Conservation (phyloP, 2,113 vertebrate species). For the Dendrocopos noguchii region DNA sequence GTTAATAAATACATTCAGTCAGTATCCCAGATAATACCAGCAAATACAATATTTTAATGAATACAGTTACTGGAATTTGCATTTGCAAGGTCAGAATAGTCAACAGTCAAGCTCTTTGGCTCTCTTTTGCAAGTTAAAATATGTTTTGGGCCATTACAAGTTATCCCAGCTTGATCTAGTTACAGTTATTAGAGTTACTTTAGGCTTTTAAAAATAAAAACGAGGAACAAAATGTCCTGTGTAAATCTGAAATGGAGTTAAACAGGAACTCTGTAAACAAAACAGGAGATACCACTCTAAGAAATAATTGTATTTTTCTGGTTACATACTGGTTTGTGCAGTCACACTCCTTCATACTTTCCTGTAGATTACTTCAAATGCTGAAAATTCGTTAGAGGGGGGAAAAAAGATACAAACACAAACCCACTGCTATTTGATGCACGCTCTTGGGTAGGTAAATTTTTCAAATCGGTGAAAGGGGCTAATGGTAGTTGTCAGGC, state of each 20-base stretch:
- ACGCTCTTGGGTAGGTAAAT: not conserved
- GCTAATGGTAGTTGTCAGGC: not conserved
- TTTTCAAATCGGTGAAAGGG: not conserved
- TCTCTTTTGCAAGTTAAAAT: not conserved
- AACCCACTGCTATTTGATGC: not conserved
- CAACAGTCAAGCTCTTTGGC: accelerated
- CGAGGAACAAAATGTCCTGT: not conserved
- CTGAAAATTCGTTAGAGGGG: not conserved
- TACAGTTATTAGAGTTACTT: accelerated
- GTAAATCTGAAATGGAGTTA: not conserved
- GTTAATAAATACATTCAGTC: accelerated
- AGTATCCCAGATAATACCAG: accelerated
- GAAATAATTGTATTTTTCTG: not conserved
- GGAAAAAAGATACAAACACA: not conserved
- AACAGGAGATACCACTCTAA: not conserved
- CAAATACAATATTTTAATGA: not conserved
- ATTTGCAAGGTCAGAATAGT: not conserved
- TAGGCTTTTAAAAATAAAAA: not conserved
- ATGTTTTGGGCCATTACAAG: not conserved
- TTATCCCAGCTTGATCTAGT: not conserved
- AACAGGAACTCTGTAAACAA: not conserved
- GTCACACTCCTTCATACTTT: not conserved
- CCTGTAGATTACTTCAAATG: not conserved
- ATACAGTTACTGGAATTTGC: not conserved
- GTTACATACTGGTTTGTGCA: not conserved